Percentiles rank a stretch among this genome's conserved stretches.
phyloP scores from a whole-genome alignment of 1,140 invertebrate species.

The Bombyx mandarina region DNA sequence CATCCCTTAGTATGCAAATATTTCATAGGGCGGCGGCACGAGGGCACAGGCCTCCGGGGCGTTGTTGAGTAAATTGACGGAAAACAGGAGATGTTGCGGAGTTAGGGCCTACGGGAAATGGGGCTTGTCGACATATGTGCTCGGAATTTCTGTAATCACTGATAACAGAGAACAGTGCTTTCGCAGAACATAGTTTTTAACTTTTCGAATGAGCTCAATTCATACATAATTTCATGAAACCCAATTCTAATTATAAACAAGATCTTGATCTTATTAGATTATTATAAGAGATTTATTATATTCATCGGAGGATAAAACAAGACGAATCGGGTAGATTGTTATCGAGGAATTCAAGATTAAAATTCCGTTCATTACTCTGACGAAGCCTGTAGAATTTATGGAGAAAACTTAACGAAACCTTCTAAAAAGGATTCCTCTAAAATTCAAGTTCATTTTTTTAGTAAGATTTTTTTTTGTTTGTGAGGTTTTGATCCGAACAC shows the following conservation, averaged over 20 bases:
- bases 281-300: too few relatives aligned
- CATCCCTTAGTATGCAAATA: conserved; percentile 27
- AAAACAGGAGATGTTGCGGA: conserved; percentile 24
- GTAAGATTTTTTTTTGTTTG: too few relatives aligned
- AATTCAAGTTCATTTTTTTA: too few relatives aligned
- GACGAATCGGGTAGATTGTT: conserved; percentile 16
- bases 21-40: conserved; percentile 15
- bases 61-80: conserved; percentile 28
- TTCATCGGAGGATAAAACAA: conserved; percentile 4
- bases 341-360: conserved; percentile 28
- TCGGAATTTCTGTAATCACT: conserved; percentile 1
- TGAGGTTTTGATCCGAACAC: too few relatives aligned
- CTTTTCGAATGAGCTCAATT: too few relatives aligned
- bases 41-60: conserved; percentile 20
- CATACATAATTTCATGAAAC: too few relatives aligned
- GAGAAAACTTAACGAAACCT: too few relatives aligned
- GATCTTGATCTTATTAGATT: too few relatives aligned
- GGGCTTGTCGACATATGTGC: neutral
- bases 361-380: conserved; percentile 34
- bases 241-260: too few relatives aligned
- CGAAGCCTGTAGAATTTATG: conserved; percentile 29
- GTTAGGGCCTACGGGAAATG: conserved; percentile 17
- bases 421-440: too few relatives aligned
- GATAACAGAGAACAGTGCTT: neutral
- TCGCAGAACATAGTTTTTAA: too few relatives aligned